Evolutionary conservation across 2,888 invertebrate species (phyloP).

Genomic region (Latheticus oryzae): DNA sequence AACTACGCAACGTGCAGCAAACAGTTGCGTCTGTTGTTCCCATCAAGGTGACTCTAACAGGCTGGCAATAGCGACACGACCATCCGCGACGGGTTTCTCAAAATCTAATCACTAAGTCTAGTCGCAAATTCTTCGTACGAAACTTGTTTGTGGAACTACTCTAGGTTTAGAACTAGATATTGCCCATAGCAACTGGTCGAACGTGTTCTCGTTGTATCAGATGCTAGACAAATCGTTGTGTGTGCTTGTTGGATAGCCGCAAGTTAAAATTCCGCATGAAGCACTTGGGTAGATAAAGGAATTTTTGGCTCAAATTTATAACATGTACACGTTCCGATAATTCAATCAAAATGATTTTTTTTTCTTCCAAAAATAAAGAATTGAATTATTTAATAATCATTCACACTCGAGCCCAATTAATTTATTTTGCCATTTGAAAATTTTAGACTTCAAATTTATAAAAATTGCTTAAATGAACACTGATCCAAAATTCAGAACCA

Average conservation of each 20-base stretch:
- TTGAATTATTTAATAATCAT: too few species aligned
- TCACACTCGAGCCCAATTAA: too few species aligned
- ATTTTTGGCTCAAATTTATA: too few species aligned
- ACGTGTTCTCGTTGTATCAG: slow-evolving; percentile 24
- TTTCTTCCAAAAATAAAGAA: too few species aligned
- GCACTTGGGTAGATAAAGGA: neutral
- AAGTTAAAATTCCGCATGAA: slow-evolving; percentile 29
- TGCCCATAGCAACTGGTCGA: slow-evolving; percentile 39
- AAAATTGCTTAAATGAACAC: too few species aligned
- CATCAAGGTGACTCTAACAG: slow-evolving; percentile 37
- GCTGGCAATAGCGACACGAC: slow-evolving; percentile 17
- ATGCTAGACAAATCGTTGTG: slow-evolving; percentile 37
- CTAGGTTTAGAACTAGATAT: slow-evolving; percentile 38
- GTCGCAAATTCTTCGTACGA: slow-evolving; percentile 41
- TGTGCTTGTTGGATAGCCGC: slow-evolving; percentile 18
- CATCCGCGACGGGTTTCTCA: slow-evolving; percentile 36
- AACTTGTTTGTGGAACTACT: slow-evolving; percentile 39
- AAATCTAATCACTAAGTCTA: slow-evolving; percentile 38
- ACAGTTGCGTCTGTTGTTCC: slow-evolving; percentile 6
- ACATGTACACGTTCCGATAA: too few species aligned
- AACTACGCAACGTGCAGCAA: too few species aligned
- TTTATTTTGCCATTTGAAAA: too few species aligned
- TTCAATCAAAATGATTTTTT: too few species aligned
- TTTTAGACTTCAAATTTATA: too few species aligned
- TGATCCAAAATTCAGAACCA: too few species aligned